A percentile compares a stretch with the other conserved stretches of the same genome.
These are phyloP conservation scores for zebrafish (Danio rerio) DNA, from an alignment of 2,113 vertebrate species.

Conservation along the genomic window GRCz12tu NC_133197.1:14330501-14331000, in stretches of 20 bases:
- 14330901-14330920: background rate
- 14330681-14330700: conserved; percentile 13
- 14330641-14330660: conserved; percentile 7
- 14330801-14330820: background rate
- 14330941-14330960: background rate
- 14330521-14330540: conserved; percentile 32
- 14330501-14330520: background rate
- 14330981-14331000: background rate
- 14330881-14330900: background rate
- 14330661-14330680: background rate
- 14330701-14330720: background rate
- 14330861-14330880: background rate
- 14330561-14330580: conserved; percentile 14
- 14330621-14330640: background rate
- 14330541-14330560: conserved; percentile 6
- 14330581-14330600: conserved; percentile 28
- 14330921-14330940: too few species aligned
- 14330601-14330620: conserved; percentile 1
- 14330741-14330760: background rate
- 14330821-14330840: background rate
- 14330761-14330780: conserved; percentile 9
- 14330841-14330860: background rate
- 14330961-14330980: background rate
- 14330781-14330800: conserved; percentile 4
- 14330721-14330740: background rate